Evolutionary conservation across 2,888 invertebrate species (phyloP).

Genomic region (Andrena bicolor): DNA sequence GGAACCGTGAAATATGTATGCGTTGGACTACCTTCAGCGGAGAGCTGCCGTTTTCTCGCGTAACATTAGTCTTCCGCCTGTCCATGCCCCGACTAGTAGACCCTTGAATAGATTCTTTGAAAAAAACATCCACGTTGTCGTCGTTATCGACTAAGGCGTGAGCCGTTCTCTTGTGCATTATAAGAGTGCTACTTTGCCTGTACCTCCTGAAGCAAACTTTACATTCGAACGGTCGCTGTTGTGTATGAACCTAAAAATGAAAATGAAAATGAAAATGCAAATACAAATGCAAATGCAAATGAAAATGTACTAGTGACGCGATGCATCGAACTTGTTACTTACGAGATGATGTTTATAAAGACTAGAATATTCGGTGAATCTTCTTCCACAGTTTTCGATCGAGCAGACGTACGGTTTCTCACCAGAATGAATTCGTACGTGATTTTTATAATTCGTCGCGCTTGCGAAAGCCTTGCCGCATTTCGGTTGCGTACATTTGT

Average conservation of each 20-base stretch:
- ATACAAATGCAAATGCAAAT: slow-evolving; percentile 26
- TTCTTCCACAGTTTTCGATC: slow-evolving; percentile 87
- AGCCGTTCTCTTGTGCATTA: slow-evolving; percentile 88
- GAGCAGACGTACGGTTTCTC: slow-evolving; percentile 89
- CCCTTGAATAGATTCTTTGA: slow-evolving; percentile 62
- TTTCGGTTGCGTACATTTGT: slow-evolving; percentile 87
- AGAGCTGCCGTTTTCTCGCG: slow-evolving; percentile 56
- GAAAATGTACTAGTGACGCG: not conserved
- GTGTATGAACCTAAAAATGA: slow-evolving; percentile 85
- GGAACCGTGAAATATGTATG: not conserved
- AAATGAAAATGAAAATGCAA: slow-evolving; percentile 22
- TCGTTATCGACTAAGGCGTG: slow-evolving; percentile 86
- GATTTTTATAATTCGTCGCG: slow-evolving; percentile 90
- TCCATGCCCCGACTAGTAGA: slow-evolving; percentile 54
- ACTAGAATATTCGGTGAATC: slow-evolving; percentile 90
- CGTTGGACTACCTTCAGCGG: slow-evolving; percentile 41
- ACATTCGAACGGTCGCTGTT: slow-evolving; percentile 87
- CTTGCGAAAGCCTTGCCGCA: slow-evolving; percentile 89
- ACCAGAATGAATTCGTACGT: slow-evolving; percentile 89
- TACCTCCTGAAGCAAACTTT: slow-evolving; percentile 87
- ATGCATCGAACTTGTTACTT: slow-evolving; percentile 28
- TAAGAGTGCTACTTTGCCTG: slow-evolving; percentile 87
- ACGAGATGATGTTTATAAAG: slow-evolving; percentile 88
- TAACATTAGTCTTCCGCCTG: slow-evolving; percentile 48
- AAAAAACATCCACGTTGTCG: slow-evolving; percentile 83